Evolutionary conservation across 2,113 vertebrate species (phyloP), one percentile per base, ranked within the genome.

Genomic region (Hemibagrus wyckioides): DNA sequence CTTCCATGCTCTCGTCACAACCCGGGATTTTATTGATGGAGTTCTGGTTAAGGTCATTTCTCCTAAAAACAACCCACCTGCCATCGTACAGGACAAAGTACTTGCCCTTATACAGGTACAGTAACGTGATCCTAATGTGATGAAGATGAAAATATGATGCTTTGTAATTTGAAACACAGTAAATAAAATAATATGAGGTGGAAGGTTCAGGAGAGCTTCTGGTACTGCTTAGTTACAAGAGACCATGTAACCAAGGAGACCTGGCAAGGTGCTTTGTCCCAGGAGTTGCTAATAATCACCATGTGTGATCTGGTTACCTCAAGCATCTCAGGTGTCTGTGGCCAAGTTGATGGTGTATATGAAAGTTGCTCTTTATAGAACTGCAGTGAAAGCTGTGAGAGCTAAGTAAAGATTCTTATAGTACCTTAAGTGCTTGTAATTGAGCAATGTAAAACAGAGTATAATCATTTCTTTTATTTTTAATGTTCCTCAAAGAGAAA

Each of bases 51-150:
- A 97, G 94, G 97, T 99, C 88, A 98, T 99, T 93, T 97, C 98
- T 0, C 97, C 98, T 67, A 99, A 99, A 95, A 99, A 97, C 92
- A 99, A 97, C 80, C 98, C 98, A 54, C 98, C 98, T 4, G 97
- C 97, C 50, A 97, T 99, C 15, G 97, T 99, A 28, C 98, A 99
- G 94, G 98, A 99, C 92, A 99, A 99, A 96, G 98, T 99, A 1
- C 96, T 99, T 1, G 96, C 97, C 5, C 93, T 99, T 91, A 98
- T 99, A 88, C 98, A 99, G 97, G 98, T 99, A 94, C 90, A 85
- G n/a, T 50, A 28, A n/a, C 11, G 36, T 85, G 23, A 73, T 56
- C n/a, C 1, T 9, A 77, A 56, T 33, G 30, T 39, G 44, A 80
- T 10, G 10, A 9, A 4, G 11, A 39, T n/a, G 30, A 61, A 65